Conservation (phyloP, 2,113 vertebrate genomes). For the Narcine bancroftii region DNA sequence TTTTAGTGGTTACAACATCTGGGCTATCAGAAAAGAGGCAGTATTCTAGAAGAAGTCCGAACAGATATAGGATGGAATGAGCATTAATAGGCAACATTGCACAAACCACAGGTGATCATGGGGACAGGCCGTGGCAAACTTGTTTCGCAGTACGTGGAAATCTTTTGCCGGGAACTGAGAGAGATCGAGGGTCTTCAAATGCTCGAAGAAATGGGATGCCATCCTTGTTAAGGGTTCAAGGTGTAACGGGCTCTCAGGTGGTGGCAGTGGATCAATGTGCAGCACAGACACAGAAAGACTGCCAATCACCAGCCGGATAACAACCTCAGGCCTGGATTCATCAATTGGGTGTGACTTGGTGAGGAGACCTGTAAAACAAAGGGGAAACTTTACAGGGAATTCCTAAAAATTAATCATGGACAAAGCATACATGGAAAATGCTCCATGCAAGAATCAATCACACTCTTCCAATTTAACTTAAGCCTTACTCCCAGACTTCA, state of each 20-base stretch:
- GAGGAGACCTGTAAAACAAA: conserved; percentile 70
- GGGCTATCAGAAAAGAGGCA: background rate
- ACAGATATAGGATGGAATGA: background rate
- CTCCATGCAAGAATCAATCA: background rate
- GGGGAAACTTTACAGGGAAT: background rate
- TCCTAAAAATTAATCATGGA: background rate
- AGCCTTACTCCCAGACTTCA: no score
- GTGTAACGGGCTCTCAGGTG: conserved; percentile 69
- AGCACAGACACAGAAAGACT: conserved; percentile 79
- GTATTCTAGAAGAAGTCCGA: background rate
- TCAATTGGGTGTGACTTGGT: conserved; percentile 78
- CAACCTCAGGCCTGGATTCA: conserved; percentile 85
- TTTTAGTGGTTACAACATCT: background rate
- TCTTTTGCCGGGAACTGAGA: conserved; percentile 61
- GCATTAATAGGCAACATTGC: background rate
- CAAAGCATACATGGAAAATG: background rate
- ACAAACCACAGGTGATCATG: conserved; percentile 88
- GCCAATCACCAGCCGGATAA: conserved; percentile 73
- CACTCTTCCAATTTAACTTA: background rate
- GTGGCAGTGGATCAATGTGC: conserved; percentile 89
- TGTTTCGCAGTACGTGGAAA: conserved; percentile 68
- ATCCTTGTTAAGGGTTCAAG: conserved; percentile 74
- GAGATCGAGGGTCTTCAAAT: conserved; percentile 64
- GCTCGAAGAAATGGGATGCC: conserved; percentile 78
- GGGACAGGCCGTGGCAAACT: conserved; percentile 85